Base-by-base conservation (phyloP, 2,888 invertebrate species). In the Lingula anatina region DNA sequence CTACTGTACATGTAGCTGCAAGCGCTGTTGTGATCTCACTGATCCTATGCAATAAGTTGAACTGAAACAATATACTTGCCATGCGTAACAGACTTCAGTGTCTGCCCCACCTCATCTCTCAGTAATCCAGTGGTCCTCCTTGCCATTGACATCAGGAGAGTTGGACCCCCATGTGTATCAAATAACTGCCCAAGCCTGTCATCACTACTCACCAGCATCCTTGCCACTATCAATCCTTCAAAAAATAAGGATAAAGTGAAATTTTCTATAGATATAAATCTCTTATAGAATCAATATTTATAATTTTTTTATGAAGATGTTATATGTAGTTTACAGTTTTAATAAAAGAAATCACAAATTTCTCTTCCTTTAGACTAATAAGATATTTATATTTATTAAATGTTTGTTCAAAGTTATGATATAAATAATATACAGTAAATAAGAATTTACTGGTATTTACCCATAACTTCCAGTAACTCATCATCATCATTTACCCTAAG, bases 401-500 rank as follows among this genome's bases (percentile, higher is more conserved):
- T n/a, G n/a, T n/a, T n/a, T n/a, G n/a, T n/a, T n/a, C n/a, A n/a
- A n/a, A n/a, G n/a, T n/a, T n/a, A n/a, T n/a, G n/a, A n/a, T n/a
- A n/a, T n/a, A n/a, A n/a, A n/a, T n/a, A n/a, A n/a, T n/a, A n/a
- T n/a, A n/a, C n/a, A n/a, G n/a, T n/a, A n/a, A n/a, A n/a, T n/a
- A n/a, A n/a, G n/a, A n/a, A n/a, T 12, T 21, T n/a, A n/a, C n/a
- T n/a, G n/a, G n/a, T n/a, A 7, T 53, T 50, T 54, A 66, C 67
- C 66, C 43, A 61, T 62, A 4, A 66, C 59, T 46, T 65, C 63
- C 36, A 65, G 46, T n/a, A 65, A 47, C 39, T 65, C 62, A 47
- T 65, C 58, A 21, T 62, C 62, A 38, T 65, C 66, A 50, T 61
- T 65, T 24, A 65, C 56, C 25, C 65, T 58, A 0, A 68, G 57